Conservation (phyloP, 1,140 invertebrate genomes). For the Drosophila sulfurigaster region DNA sequence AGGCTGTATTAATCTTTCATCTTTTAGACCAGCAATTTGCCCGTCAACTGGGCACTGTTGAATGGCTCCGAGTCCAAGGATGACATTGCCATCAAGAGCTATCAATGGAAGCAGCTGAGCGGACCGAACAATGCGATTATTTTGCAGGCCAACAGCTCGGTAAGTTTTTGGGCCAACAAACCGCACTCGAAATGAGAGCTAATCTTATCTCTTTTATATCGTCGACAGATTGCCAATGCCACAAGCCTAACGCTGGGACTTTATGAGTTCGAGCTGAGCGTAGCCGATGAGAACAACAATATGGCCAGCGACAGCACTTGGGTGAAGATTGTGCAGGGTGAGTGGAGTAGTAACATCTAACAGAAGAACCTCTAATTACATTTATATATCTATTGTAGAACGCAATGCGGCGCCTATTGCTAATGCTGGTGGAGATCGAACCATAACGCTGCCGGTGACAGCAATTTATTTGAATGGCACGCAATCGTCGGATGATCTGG, state of each 20-base stretch:
- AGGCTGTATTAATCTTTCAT: background rate
- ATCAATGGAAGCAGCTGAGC: constrained; percentile 92
- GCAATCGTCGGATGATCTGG: constrained; percentile 94
- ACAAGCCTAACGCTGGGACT: constrained; percentile 93
- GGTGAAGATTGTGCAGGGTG: constrained; percentile 96
- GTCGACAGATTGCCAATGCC: constrained; percentile 88
- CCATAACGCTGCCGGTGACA: constrained; percentile 90
- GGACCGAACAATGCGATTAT: constrained; percentile 88
- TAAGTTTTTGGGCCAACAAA: constrained; percentile 55
- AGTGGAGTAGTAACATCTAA: constrained; percentile 42
- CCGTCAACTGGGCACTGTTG: constrained; percentile 90
- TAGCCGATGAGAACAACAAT: constrained; percentile 94
- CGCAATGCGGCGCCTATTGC: constrained; percentile 95
- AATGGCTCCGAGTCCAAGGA: constrained; percentile 94
- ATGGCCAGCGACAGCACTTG: constrained; percentile 89
- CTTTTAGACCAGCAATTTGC: constrained; percentile 91
- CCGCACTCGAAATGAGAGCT: constrained; percentile 2
- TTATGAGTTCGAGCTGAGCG: constrained; percentile 93
- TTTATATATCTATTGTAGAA: constrained; percentile 86
- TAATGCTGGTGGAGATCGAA: constrained; percentile 93
- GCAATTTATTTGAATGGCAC: constrained; percentile 94
- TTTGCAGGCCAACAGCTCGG: constrained; percentile 83
- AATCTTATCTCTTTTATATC: constrained; percentile 19
- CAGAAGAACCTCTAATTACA: too few species aligned
- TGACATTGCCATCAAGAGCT: constrained; percentile 93